These are phyloP conservation scores for Caenorhabditis becei DNA, from an alignment of 2,888 invertebrate species.

Conservation along the genomic window DNA sequence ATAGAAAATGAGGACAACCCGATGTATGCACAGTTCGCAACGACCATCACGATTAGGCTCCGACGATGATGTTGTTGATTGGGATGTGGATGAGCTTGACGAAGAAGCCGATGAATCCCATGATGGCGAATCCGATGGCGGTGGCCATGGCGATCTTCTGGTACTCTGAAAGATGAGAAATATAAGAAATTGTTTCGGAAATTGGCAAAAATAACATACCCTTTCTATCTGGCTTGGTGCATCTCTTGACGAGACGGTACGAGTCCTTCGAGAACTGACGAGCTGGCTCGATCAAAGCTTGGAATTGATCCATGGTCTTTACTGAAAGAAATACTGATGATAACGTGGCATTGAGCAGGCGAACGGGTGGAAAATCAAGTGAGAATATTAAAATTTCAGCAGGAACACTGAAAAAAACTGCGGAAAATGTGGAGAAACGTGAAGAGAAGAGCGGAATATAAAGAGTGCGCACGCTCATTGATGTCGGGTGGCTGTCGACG, in stretches of 20 bases:
- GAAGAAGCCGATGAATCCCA: slow-evolving; percentile 99
- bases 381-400: slow-evolving; percentile 21
- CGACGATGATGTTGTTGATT: slow-evolving; percentile 86
- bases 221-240: slow-evolving; percentile 99
- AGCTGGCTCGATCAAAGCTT: slow-evolving; percentile 94
- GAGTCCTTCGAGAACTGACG: slow-evolving; percentile 98
- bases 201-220: slow-evolving; percentile 85
- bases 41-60: slow-evolving; percentile 75
- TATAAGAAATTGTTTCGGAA: slow-evolving; percentile 10
- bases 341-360: background rate
- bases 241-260: slow-evolving; percentile 96
- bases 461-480: slow-evolving; percentile 10
- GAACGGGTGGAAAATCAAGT: slow-evolving; percentile 3
- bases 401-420: slow-evolving; percentile 20
- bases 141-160: slow-evolving; percentile 99
- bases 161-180: slow-evolving; percentile 87
- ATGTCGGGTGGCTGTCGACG: slow-evolving; percentile 43
- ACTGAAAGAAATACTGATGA: slow-evolving; percentile 14
- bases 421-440: slow-evolving; percentile 16
- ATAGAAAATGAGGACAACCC: slow-evolving; percentile 43
- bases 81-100: slow-evolving; percentile 99
- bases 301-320: slow-evolving; percentile 93
- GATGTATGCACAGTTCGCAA: slow-evolving; percentile 34
- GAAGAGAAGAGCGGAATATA: slow-evolving; percentile 18
- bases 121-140: slow-evolving; percentile 99